A percentile compares a stretch with the other conserved stretches of the same genome.
Evolutionary conservation across 2,113 vertebrate genomes (phyloP).

Genomic region (Dasyornis broadbenti): DNA sequence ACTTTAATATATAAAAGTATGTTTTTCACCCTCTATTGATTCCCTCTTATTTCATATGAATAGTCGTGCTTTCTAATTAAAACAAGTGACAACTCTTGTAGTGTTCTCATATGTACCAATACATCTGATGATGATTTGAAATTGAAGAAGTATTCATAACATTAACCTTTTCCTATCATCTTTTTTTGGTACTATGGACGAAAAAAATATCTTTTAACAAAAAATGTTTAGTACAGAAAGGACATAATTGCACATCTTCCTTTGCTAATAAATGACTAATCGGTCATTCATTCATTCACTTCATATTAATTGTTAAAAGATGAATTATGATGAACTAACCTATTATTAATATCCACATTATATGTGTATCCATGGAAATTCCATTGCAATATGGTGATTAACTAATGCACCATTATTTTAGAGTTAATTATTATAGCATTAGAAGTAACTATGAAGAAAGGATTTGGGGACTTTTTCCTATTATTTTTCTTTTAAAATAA

Average conservation of each 20-base stretch:
- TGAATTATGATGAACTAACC: constrained; percentile 39
- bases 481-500: background rate
- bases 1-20: background rate
- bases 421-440: constrained; percentile 45
- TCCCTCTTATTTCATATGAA: background rate
- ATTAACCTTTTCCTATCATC: background rate
- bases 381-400: constrained; percentile 36
- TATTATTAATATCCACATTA: constrained; percentile 52
- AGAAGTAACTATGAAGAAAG: background rate
- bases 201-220: background rate
- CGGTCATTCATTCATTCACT: constrained; percentile 13
- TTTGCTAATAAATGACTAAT: constrained; percentile 34
- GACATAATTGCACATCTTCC: background rate
- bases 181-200: background rate
- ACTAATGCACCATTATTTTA: constrained; percentile 42
- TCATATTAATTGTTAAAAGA: constrained; percentile 51
- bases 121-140: background rate
- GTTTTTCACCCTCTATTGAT: background rate
- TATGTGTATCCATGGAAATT: constrained; percentile 48
- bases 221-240: background rate
- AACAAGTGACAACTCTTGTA: background rate
- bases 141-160: background rate
- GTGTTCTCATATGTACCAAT: background rate
- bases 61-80: background rate
- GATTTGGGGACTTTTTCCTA: background rate